Conservation (phyloP, 2,797 vertebrate genomes). For the Xenentodon cancila region DNA sequence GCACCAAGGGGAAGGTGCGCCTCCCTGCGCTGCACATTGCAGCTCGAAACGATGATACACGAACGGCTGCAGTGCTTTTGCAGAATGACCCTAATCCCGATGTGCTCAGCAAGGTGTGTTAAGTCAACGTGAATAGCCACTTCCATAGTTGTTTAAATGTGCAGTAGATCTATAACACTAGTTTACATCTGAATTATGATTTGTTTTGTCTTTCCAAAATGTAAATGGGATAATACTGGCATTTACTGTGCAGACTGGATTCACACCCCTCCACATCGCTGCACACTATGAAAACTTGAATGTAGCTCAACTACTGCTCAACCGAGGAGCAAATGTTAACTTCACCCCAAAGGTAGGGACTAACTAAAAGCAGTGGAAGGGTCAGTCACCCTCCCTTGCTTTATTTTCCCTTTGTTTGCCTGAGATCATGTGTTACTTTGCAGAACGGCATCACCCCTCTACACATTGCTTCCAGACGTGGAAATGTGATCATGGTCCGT, state of each 20-base stretch:
- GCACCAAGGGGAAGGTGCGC: constrained; percentile 95
- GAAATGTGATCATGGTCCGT: constrained; percentile 98
- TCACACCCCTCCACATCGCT: constrained; percentile 98
- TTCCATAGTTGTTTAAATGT: no score
- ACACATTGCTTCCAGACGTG: constrained; percentile 95
- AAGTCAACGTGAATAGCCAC: not conserved
- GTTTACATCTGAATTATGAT: not conserved
- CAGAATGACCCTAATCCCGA: constrained; percentile 98
- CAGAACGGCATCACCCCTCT: constrained; percentile 98
- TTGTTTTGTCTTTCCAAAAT: constrained; percentile 20
- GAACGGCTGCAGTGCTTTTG: constrained; percentile 94
- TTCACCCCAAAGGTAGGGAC: constrained; percentile 94
- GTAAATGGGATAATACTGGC: constrained; percentile 8
- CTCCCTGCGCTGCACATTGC: constrained; percentile 96
- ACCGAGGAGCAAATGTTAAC: constrained; percentile 96
- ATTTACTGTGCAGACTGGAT: constrained; percentile 87
- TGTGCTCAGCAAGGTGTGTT: constrained; percentile 91
- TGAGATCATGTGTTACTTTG: constrained; percentile 36
- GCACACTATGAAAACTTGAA: constrained; percentile 99
- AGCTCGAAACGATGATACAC: constrained; percentile 95
- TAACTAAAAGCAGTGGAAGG: not conserved
- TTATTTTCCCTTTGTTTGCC: constrained; percentile 5
- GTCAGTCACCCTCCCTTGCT: not conserved
- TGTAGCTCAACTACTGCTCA: constrained; percentile 94
- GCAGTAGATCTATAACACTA: not conserved